phyloP scores from a whole-genome alignment of 2,113 vertebrate genomes.

The Dasyornis broadbenti region DNA sequence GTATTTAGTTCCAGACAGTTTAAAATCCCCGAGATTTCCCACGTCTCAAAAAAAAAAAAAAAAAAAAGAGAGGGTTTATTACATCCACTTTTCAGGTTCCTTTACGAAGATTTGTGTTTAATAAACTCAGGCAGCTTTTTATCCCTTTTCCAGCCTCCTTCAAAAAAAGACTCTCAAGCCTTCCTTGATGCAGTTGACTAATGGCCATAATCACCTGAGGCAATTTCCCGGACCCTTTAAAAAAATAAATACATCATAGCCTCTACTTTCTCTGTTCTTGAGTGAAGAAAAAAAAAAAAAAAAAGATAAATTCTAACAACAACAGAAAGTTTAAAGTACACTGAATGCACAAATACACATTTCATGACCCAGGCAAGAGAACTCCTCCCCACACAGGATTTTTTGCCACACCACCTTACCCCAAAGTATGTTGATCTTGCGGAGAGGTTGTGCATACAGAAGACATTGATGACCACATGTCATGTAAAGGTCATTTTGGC shows the following conservation, averaged over 20 bases:
- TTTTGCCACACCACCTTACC: background rate
- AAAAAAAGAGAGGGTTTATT: background rate
- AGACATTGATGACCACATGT: rapidly evolving
- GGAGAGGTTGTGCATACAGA: background rate
- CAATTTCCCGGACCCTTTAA: background rate
- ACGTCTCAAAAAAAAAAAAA: background rate
- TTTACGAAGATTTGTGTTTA: background rate
- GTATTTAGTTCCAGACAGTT: background rate
- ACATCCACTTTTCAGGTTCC: background rate
- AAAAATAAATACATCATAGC: background rate
- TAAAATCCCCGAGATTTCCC: background rate
- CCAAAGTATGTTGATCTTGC: background rate
- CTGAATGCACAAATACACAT: background rate
- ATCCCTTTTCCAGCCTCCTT: background rate
- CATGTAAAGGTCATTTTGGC: background rate
- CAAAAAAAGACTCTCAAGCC: background rate
- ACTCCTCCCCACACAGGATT: background rate
- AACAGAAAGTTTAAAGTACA: background rate
- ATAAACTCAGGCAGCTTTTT: background rate
- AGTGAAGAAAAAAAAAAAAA: background rate
- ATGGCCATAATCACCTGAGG: background rate
- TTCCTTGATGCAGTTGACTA: background rate
- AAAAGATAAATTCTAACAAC: background rate
- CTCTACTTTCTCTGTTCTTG: background rate
- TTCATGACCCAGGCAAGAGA: background rate